A percentile compares a stretch with the other conserved stretches of the same genome.
Conservation (phyloP, 2,888 invertebrate species). For the Cylloceria caligata region DNA sequence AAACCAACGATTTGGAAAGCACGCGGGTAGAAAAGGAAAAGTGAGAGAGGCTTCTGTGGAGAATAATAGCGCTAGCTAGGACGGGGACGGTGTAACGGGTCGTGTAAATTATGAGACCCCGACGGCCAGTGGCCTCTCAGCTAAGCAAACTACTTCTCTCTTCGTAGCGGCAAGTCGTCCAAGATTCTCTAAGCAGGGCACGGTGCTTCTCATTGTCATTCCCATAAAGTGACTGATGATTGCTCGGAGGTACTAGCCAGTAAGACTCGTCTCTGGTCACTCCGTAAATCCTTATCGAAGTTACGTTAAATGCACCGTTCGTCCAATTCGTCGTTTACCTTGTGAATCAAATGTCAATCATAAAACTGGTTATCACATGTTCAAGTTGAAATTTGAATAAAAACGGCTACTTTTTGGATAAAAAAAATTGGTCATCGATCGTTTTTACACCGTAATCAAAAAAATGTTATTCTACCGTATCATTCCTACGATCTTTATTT, state of each 20-base stretch:
- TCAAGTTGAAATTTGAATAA: not conserved
- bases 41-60: conserved; percentile 55
- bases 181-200: conserved; percentile 60
- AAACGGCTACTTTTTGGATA: too few species aligned
- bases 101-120: conserved; percentile 79
- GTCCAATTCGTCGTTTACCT: not conserved
- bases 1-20: conserved; percentile 74
- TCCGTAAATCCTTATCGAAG: not conserved
- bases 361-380: not conserved
- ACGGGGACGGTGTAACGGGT: conserved; percentile 78
- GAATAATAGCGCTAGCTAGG: conserved; percentile 53
- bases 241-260: conserved; percentile 34
- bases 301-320: not conserved
- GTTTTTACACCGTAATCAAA: too few species aligned
- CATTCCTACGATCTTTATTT: too few species aligned
- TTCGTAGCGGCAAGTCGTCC: conserved; percentile 63
- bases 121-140: conserved; percentile 81
- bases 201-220: conserved; percentile 61
- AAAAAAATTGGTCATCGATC: too few species aligned
- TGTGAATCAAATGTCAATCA: not conserved
- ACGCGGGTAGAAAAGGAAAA: conserved; percentile 68
- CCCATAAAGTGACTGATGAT: conserved; percentile 64
- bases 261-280: not conserved
- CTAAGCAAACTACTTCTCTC: conserved; percentile 48
- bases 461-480: too few species aligned